A percentile compares a stretch with the other conserved stretches of the same genome.
Conservation (phyloP, 2,797 vertebrate species). For the Tolypeutes matacus region DNA sequence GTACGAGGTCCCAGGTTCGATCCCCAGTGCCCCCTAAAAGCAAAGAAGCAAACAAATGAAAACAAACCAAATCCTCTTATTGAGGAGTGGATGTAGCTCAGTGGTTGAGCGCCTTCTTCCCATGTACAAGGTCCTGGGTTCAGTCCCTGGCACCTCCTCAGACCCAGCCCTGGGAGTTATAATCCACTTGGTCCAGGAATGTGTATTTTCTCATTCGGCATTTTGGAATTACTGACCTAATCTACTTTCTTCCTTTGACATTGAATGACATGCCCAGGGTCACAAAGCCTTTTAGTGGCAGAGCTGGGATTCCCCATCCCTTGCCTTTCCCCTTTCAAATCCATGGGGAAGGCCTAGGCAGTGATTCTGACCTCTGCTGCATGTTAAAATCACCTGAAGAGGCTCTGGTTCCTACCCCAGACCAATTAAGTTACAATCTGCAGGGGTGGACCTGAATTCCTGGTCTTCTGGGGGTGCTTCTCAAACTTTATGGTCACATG, state of each 20-base stretch:
- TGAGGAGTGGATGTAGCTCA: too few species aligned
- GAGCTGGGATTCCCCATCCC: not conserved
- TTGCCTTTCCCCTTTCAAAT: not conserved
- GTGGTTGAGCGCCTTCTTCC: too few species aligned
- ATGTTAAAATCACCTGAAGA: not conserved
- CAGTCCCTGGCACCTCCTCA: not conserved
- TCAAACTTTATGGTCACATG: not conserved
- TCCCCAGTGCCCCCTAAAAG: too few species aligned
- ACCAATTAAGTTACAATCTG: not conserved
- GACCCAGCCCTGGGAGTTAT: not conserved
- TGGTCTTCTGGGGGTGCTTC: not conserved
- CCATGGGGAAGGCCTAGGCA: not conserved
- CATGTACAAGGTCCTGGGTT: too few species aligned
- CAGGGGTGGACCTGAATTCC: not conserved
- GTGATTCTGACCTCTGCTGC: not conserved
- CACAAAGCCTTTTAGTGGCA: not conserved
- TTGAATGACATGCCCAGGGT: not conserved
- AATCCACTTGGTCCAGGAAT: constrained; percentile 22
- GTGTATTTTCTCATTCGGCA: constrained; percentile 51
- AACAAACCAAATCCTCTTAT: too few species aligned
- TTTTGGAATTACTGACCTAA: not conserved
- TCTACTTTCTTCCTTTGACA: constrained; percentile 24
- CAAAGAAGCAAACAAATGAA: too few species aligned
- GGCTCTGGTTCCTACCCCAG: not conserved
- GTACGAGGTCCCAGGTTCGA: too few species aligned